A percentile compares a stretch with the other conserved stretches of the same genome.
Evolutionary conservation across 2,888 invertebrate species (phyloP).

Genomic region (Conus canariensis): DNA sequence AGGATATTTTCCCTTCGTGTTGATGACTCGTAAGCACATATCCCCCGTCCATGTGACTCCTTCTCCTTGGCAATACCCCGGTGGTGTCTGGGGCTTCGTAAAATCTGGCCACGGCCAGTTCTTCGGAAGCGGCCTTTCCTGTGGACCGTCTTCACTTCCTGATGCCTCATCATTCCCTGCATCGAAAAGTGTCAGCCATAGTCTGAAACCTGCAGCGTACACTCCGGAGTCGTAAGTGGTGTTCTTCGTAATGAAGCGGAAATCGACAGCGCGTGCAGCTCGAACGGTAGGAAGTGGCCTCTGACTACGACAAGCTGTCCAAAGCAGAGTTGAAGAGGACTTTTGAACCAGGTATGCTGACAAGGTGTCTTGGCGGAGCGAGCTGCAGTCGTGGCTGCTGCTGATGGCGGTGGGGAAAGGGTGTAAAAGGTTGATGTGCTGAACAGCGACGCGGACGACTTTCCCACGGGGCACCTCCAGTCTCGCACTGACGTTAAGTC

Average conservation of each 20-base stretch:
- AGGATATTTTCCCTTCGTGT: neutral
- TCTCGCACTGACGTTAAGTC: neutral
- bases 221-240: neutral
- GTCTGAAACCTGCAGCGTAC: neutral
- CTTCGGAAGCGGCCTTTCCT: neutral
- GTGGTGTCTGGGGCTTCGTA: neutral
- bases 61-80: neutral
- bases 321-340: neutral
- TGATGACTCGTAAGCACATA: neutral
- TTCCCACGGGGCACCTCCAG: neutral
- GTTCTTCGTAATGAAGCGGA: neutral
- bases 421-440: neutral
- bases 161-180: neutral
- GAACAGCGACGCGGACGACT: neutral
- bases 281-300: neutral
- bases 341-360: neutral
- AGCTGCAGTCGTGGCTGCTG: neutral
- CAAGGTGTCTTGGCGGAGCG: neutral
- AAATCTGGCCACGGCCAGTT: neutral
- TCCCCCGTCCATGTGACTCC: neutral
- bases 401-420: neutral
- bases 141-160: neutral
- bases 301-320: constrained; percentile 9
- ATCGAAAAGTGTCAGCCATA: neutral
- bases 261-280: neutral